These are phyloP conservation scores for Arrhopalites spinosus DNA, from an alignment of 2,888 invertebrate species.

Conservation along the genomic window DNA sequence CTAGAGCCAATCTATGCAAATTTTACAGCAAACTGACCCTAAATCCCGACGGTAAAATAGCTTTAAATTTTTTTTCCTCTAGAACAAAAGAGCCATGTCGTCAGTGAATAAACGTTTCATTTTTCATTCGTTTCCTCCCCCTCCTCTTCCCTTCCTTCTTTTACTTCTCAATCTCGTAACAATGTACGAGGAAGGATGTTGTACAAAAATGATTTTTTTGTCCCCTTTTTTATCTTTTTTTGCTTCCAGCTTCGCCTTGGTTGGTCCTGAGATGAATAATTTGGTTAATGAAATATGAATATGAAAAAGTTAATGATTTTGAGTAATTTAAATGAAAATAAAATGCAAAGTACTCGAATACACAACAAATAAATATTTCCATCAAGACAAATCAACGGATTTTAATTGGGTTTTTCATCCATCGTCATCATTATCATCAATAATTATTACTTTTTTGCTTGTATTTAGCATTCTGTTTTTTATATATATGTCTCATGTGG, in stretches of 20 bases:
- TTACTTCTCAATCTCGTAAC: not conserved
- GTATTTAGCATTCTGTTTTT: conserved; percentile 31
- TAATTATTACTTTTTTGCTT: conserved; percentile 28
- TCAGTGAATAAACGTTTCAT: no score
- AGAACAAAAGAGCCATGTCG: no score
- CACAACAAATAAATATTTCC: conserved; percentile 35
- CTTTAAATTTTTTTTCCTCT: not conserved
- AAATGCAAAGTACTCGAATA: not conserved
- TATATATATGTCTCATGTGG: conserved; percentile 4
- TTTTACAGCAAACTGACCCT: conserved; percentile 22
- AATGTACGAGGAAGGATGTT: not conserved
- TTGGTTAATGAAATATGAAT: no score
- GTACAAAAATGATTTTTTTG: no score
- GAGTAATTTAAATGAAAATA: not conserved
- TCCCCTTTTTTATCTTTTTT: no score
- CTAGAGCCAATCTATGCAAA: conserved; percentile 25
- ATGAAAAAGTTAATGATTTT: no score
- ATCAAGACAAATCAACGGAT: conserved; percentile 52
- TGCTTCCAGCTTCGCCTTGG: no score
- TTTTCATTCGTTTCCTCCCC: not conserved
- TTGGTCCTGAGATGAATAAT: no score
- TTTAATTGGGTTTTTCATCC: conserved; percentile 47
- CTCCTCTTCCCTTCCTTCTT: not conserved
- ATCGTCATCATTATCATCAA: conserved; percentile 37
- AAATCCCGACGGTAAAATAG: conserved; percentile 21